These are phyloP conservation scores for Drosophila glabriapex DNA, from an alignment of 2,888 invertebrate genomes.

Conservation along the genomic window DNA sequence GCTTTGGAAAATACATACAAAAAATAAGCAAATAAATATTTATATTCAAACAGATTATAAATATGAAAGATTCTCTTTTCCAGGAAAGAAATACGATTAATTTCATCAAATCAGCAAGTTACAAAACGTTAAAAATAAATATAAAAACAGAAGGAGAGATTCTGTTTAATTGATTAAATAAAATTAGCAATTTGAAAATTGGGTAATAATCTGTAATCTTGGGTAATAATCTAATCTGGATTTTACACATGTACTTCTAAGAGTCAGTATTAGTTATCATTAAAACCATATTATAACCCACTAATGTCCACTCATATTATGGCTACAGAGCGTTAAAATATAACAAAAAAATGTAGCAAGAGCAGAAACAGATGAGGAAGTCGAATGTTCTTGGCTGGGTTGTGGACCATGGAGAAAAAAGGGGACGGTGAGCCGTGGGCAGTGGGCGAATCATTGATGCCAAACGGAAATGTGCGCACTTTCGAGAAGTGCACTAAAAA, in stretches of 20 bases:
- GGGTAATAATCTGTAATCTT: no score
- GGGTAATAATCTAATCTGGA: background rate
- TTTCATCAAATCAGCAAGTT: background rate
- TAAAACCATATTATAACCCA: background rate
- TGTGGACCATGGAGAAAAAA: background rate
- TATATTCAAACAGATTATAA: background rate
- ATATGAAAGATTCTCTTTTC: background rate
- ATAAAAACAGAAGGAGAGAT: background rate
- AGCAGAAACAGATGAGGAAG: conserved; percentile 6
- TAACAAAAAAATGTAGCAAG: background rate
- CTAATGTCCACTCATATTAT: background rate
- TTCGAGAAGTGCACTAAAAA: conserved; percentile 81
- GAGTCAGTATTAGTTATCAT: background rate
- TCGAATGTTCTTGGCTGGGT: conserved; percentile 15
- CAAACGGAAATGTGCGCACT: conserved; percentile 82
- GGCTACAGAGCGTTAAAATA: background rate
- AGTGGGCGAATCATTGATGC: conserved; percentile 78
- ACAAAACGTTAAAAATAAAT: background rate
- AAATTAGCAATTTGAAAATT: background rate
- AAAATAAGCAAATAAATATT: background rate
- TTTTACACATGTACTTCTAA: background rate
- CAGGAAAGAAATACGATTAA: background rate
- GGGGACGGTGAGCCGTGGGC: conserved; percentile 25
- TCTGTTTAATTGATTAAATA: no score
- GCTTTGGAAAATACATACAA: background rate